These are phyloP conservation scores for Panthera uncia DNA, from an alignment of 2,113 vertebrate species.

Conservation along the genomic window DNA sequence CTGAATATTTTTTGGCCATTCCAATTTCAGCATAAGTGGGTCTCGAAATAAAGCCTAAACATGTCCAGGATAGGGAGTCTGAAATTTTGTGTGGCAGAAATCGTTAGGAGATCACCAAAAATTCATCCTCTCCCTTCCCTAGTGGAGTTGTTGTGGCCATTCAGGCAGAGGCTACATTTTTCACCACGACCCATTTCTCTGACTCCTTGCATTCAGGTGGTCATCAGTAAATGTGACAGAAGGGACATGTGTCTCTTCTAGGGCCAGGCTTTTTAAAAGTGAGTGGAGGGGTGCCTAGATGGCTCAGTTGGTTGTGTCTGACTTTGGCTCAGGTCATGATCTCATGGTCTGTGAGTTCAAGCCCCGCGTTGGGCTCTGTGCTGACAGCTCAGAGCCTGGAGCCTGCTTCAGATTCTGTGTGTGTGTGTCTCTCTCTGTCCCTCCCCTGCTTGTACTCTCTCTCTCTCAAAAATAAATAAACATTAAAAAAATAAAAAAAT, in stretches of 20 bases:
- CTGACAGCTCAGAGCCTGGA: no score
- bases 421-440: no score
- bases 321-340: no score
- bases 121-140: not conserved
- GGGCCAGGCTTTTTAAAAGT: not conserved
- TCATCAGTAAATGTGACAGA: not conserved
- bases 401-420: no score
- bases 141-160: not conserved
- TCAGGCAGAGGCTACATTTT: not conserved
- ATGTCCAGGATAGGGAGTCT: not conserved
- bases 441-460: no score
- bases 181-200: not conserved
- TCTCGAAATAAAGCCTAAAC: constrained; percentile 17
- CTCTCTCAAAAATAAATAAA: no score
- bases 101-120: not conserved
- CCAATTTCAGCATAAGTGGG: constrained; percentile 11
- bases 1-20: constrained; percentile 11
- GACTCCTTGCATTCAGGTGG: not conserved
- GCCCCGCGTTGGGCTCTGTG: no score
- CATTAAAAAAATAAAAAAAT: not conserved
- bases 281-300: no score
- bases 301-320: no score
- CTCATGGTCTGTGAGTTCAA: no score
- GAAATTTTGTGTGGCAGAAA: not conserved
- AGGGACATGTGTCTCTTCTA: not conserved